phyloP scores from a whole-genome alignment of 2,797 vertebrate species.

The Acanthurus tractus region DNA sequence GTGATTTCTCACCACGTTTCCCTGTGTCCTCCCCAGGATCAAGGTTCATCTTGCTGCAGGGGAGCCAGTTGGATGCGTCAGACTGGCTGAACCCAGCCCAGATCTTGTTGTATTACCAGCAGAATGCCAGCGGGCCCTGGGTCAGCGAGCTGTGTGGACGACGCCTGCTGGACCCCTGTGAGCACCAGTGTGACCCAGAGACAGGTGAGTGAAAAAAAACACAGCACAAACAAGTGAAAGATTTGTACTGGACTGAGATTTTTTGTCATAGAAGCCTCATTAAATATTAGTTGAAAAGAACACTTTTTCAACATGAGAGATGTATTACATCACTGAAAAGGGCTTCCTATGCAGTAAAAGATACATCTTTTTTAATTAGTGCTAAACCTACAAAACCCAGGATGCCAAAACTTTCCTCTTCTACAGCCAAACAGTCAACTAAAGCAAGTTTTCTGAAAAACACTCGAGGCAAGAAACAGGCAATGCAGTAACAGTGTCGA shows the following conservation, averaged over 20 bases:
- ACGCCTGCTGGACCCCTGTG: constrained; percentile 95
- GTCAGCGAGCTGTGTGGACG: constrained; percentile 94
- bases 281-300: background rate
- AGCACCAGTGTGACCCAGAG: constrained; percentile 97
- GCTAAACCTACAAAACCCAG: too few species aligned
- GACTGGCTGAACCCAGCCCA: constrained; percentile 99
- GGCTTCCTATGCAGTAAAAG: too few species aligned
- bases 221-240: background rate
- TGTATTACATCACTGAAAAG: too few species aligned
- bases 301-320: background rate
- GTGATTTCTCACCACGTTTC: background rate
- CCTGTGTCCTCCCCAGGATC: constrained; percentile 88
- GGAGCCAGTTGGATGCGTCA: constrained; percentile 96
- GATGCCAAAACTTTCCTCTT: too few species aligned
- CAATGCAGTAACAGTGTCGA: too few species aligned
- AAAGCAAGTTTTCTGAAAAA: too few species aligned
- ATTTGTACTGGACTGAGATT: too few species aligned
- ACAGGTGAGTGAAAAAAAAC: constrained; percentile 85
- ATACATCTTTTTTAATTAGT: too few species aligned
- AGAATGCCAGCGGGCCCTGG: constrained; percentile 98
- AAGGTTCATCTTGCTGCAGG: constrained; percentile 96
- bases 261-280: constrained; percentile 1
- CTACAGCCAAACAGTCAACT: too few species aligned
- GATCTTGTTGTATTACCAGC: constrained; percentile 95
- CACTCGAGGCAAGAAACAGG: too few species aligned